Conservation (phyloP, 2,888 invertebrate genomes). For the Eilema sororculum region DNA sequence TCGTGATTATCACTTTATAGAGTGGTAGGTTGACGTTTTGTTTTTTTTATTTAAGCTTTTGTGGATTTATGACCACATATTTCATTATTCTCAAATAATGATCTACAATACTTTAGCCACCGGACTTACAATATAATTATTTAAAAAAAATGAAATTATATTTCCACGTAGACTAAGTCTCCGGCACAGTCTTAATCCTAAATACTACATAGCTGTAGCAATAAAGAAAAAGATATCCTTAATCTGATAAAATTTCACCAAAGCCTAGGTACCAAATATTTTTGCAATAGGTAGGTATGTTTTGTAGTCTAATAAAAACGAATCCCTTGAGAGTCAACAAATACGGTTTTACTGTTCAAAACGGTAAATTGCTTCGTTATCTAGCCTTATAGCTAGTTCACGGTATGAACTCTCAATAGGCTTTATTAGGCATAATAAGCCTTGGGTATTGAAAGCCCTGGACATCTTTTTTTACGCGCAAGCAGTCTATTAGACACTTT, state of each 20-base stretch:
- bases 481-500: neutral
- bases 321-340: constrained; percentile 4
- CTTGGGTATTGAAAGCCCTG: neutral
- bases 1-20: neutral
- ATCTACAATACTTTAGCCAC: no score
- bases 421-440: constrained; percentile 13
- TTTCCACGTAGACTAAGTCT: no score
- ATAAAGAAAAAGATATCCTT: neutral
- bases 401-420: neutral
- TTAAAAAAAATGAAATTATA: no score
- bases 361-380: neutral
- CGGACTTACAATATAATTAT: no score
- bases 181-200: no score
- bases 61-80: neutral
- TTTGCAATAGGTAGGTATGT: no score
- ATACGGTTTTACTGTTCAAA: constrained; percentile 12
- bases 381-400: neutral
- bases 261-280: no score
- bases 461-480: neutral
- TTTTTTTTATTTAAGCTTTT: neutral
- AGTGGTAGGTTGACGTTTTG: neutral
- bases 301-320: neutral
- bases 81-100: neutral
- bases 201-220: no score
- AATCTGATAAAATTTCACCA: neutral